Percentiles rank a stretch among this genome's conserved stretches.
Evolutionary conservation across 2,113 vertebrate species (phyloP).

Genomic region (Apodemus speciosus): DNA sequence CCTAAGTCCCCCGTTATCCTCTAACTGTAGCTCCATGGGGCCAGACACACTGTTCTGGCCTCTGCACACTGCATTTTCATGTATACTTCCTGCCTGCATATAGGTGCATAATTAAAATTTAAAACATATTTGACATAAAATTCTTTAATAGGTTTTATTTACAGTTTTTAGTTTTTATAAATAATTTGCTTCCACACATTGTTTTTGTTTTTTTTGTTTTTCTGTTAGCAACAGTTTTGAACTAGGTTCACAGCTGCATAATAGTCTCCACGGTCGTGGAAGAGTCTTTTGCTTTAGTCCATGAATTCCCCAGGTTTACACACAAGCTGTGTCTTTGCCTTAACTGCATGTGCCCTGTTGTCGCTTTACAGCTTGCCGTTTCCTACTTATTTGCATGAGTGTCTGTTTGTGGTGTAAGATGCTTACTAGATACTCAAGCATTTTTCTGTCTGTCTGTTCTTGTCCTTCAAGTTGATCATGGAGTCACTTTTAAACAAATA

Average conservation of each 20-base stretch:
- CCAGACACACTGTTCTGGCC: background rate
- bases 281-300: background rate
- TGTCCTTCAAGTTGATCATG: background rate
- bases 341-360: background rate
- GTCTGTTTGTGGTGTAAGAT: background rate
- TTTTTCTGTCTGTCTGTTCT: too few relatives aligned
- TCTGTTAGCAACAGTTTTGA: background rate
- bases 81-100: background rate
- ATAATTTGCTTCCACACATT: background rate
- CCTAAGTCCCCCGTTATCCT: too few relatives aligned
- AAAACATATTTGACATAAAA: background rate
- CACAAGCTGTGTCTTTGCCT: background rate
- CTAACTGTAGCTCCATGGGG: too few relatives aligned
- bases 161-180: background rate
- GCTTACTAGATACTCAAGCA: rapidly evolving
- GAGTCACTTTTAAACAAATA: background rate
- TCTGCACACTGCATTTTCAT: background rate
- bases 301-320: background rate
- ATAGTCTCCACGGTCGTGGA: background rate
- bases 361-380: background rate
- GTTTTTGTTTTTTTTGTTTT: background rate
- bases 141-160: background rate
- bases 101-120: background rate
- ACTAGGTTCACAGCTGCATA: background rate
- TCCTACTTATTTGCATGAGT: background rate